phyloP scores from a whole-genome alignment of 2,113 vertebrate genomes.

The Oxyruncus cristatus region DNA sequence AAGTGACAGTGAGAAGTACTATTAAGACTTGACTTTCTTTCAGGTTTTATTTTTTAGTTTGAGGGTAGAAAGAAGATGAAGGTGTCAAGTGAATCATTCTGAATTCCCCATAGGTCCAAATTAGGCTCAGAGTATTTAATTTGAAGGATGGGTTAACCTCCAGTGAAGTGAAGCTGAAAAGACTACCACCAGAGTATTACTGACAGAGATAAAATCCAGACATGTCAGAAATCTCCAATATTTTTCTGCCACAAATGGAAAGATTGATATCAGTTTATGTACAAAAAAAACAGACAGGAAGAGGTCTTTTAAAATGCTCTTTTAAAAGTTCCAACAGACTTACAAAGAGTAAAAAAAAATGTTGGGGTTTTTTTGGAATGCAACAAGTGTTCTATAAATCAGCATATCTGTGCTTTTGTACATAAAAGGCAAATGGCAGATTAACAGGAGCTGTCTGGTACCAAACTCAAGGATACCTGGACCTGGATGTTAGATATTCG shows the following conservation, averaged over 20 bases:
- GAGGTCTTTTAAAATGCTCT: neutral
- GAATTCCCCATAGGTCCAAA: neutral
- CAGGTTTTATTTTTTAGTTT: neutral
- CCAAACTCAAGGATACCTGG: neutral
- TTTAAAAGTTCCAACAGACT: slow-evolving; percentile 18
- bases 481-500: neutral
- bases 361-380: neutral
- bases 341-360: neutral
- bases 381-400: neutral
- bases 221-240: neutral
- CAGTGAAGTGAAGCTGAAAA: slow-evolving; percentile 18
- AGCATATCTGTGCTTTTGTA: neutral
- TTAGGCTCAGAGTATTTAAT: neutral
- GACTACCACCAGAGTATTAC: neutral
- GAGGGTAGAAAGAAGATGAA: neutral
- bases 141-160: neutral
- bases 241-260: neutral
- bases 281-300: neutral
- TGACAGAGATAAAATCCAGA: neutral
- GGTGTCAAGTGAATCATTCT: neutral
- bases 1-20: neutral
- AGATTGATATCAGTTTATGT: neutral
- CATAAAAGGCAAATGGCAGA: neutral
- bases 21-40: neutral
- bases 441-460: slow-evolving; percentile 10